These are phyloP conservation scores for Pangasius macronema DNA, from an alignment of 2,797 vertebrate species.

Conservation along the genomic window DNA sequence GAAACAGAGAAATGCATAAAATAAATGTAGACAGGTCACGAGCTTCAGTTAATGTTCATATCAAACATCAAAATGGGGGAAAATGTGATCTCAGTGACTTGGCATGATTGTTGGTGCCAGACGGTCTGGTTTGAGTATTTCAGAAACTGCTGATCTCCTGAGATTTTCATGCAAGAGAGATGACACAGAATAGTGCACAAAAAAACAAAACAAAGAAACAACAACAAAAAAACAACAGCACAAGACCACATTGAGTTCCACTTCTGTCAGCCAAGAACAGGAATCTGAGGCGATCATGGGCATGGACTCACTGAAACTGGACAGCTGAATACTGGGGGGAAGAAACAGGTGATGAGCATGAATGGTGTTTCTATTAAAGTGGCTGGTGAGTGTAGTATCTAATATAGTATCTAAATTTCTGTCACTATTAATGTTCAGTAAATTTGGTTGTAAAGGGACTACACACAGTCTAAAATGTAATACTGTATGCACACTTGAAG, in stretches of 20 bases:
- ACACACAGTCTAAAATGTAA: background rate
- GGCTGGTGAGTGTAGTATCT: background rate
- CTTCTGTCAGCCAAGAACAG: background rate
- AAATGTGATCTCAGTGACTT: slow-evolving; percentile 4
- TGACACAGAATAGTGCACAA: background rate
- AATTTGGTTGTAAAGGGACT: background rate
- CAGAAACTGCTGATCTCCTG: background rate
- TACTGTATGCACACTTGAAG: background rate
- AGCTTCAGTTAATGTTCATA: background rate
- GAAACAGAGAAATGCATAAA: background rate
- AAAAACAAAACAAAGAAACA: background rate
- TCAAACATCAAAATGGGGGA: background rate
- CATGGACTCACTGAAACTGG: background rate
- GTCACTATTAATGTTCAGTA: background rate
- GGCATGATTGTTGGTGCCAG: slow-evolving; percentile 2
- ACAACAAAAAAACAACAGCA: background rate
- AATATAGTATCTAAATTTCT: slow-evolving; percentile 1
- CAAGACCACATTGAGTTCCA: background rate
- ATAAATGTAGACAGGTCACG: background rate
- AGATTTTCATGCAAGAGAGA: slow-evolving; percentile 7
- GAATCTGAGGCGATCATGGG: background rate
- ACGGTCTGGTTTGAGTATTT: slow-evolving; percentile 8
- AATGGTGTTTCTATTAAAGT: background rate
- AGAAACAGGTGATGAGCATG: background rate
- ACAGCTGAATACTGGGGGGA: background rate